A percentile compares a stretch with the other conserved stretches of the same genome.
phyloP scores from a whole-genome alignment of 2,113 vertebrate species.

The Corythaixoides concolor region DNA sequence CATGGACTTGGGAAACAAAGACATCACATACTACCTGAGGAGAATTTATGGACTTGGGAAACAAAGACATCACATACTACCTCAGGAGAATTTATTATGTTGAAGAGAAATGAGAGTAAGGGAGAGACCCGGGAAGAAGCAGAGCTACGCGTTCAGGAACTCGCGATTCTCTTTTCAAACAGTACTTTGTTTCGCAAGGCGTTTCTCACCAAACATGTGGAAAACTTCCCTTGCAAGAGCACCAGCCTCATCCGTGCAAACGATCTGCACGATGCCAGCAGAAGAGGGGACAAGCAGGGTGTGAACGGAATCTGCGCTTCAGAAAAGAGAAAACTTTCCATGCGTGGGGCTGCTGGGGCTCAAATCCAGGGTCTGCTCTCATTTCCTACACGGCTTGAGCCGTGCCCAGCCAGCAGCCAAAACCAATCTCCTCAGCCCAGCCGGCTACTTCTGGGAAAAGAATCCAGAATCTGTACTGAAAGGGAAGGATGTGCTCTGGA shows the following conservation, averaged over 20 bases:
- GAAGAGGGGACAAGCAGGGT: neutral
- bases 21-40: neutral
- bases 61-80: no score
- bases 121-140: neutral
- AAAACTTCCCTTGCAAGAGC: neutral
- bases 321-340: neutral
- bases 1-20: no score
- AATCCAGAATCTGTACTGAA: neutral
- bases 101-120: neutral
- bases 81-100: neutral
- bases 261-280: rapidly evolving
- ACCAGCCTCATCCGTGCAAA: rapidly evolving
- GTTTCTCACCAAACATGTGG: neutral
- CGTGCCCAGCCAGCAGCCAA: neutral
- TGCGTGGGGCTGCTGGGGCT: rapidly evolving
- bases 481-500: neutral
- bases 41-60: neutral
- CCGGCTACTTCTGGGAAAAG: neutral
- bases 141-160: rapidly evolving
- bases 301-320: rapidly evolving
- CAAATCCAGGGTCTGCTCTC: rapidly evolving
- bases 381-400: rapidly evolving
- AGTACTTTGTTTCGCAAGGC: rapidly evolving
- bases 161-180: neutral
- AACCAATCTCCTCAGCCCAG: rapidly evolving